Conservation (phyloP, 2,113 vertebrate genomes). For the Galemys pyrenaicus region DNA sequence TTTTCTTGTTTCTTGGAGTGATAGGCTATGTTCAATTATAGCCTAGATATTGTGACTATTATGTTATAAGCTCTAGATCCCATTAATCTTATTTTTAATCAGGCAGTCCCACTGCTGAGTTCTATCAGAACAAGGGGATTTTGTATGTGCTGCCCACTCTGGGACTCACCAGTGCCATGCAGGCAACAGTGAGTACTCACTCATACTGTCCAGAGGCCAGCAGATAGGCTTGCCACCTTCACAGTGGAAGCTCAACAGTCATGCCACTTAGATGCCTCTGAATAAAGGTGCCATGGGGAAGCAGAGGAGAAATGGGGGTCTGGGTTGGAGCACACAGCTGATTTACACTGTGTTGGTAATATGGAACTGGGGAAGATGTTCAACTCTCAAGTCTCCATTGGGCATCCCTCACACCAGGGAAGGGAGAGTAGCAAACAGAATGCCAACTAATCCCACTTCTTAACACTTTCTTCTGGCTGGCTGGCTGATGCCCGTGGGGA, state of each 20-base stretch:
- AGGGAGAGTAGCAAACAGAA: neutral
- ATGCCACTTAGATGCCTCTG: neutral
- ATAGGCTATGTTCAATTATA: neutral
- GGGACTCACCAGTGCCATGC: neutral
- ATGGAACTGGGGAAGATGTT: neutral
- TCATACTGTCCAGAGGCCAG: neutral
- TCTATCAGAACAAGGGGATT: neutral
- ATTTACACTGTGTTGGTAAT: neutral
- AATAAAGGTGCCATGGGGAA: neutral
- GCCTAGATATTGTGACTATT: neutral
- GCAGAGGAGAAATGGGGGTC: no score
- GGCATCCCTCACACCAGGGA: no score
- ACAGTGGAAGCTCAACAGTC: neutral
- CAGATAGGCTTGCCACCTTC: neutral
- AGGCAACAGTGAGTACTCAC: neutral
- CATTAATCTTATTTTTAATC: neutral
- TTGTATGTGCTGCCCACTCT: neutral
- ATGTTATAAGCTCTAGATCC: neutral
- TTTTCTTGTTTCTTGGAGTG: neutral
- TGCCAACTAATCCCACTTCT: neutral
- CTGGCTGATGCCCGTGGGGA: neutral
- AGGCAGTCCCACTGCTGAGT: neutral
- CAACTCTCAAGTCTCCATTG: neutral
- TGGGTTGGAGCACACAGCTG: neutral
- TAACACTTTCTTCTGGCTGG: neutral